These are phyloP conservation scores for Pimephales promelas DNA, from an alignment of 2,113 vertebrate species.

Conservation along the genomic window DNA sequence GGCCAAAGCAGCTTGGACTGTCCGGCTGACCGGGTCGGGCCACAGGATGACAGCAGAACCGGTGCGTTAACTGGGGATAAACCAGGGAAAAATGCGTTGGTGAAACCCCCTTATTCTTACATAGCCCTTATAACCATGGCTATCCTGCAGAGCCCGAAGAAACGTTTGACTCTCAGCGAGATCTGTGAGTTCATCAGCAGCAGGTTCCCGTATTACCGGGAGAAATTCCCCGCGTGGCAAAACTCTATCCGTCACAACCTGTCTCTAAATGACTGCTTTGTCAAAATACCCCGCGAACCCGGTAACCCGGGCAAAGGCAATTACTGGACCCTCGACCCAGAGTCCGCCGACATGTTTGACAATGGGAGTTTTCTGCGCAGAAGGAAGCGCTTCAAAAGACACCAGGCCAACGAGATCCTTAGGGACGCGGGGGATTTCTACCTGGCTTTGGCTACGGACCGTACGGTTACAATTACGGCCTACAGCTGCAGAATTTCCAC, in stretches of 20 bases:
- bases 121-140: conserved; percentile 97
- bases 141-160: conserved; percentile 95
- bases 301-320: conserved; percentile 93
- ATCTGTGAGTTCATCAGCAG: conserved; percentile 98
- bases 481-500: conserved; percentile 90
- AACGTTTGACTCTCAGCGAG: conserved; percentile 91
- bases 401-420: conserved; percentile 86
- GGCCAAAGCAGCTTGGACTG: conserved; percentile 75
- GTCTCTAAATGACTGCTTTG: conserved; percentile 93
- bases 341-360: conserved; percentile 95
- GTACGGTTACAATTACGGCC: conserved; percentile 94
- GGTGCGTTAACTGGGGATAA: conserved; percentile 76
- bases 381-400: conserved; percentile 93
- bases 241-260: conserved; percentile 94
- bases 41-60: conserved; percentile 42
- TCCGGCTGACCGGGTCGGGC: conserved; percentile 66
- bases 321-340: conserved; percentile 95
- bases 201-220: conserved; percentile 93
- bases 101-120: conserved; percentile 90
- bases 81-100: conserved; percentile 83
- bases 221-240: conserved; percentile 95
- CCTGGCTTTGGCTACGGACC: conserved; percentile 93
- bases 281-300: conserved; percentile 89
- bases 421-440: conserved; percentile 89
- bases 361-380: conserved; percentile 91